A percentile compares a stretch with the other conserved stretches of the same genome.
Evolutionary conservation across 2,888 invertebrate genomes (phyloP).

Genomic region (Cheilosia scutellata): DNA sequence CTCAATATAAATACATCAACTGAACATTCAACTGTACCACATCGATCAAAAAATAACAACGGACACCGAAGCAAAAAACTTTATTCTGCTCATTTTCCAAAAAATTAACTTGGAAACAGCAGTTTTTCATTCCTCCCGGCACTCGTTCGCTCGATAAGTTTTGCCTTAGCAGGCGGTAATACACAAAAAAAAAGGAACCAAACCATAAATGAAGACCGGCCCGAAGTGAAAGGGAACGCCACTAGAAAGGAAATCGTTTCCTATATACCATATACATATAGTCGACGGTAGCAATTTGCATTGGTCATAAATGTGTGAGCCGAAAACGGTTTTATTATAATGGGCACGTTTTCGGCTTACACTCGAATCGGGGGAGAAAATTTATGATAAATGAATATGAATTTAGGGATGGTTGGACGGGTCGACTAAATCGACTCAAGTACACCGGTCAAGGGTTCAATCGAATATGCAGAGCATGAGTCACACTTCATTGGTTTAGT

Average conservation of each 20-base stretch:
- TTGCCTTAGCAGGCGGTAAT: constrained; percentile 15
- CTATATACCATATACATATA: not conserved
- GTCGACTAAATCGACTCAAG: constrained; percentile 48
- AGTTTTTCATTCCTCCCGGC: constrained; percentile 61
- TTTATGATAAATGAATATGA: constrained; percentile 61
- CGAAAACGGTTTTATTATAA: constrained; percentile 64
- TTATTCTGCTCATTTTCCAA: constrained; percentile 73
- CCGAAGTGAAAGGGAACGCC: constrained; percentile 46
- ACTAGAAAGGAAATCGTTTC: constrained; percentile 52
- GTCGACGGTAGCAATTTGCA: constrained; percentile 56
- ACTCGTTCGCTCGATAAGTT: constrained; percentile 55
- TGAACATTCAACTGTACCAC: constrained; percentile 58
- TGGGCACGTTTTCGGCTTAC: constrained; percentile 59
- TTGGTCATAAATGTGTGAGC: constrained; percentile 59
- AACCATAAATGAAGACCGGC: not conserved
- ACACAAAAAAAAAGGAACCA: constrained; percentile 1
- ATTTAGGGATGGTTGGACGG: not conserved
- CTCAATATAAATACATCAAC: constrained; percentile 69
- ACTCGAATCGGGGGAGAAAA: constrained; percentile 6
- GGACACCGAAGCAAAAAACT: constrained; percentile 43
- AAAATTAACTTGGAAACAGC: constrained; percentile 73
- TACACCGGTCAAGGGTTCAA: constrained; percentile 59
- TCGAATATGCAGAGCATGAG: constrained; percentile 3
- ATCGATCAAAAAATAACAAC: constrained; percentile 72
- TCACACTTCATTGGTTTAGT: constrained; percentile 33